Base-by-base conservation (phyloP, 2,888 invertebrate genomes). In the Zaprionus bogoriensis region DNA sequence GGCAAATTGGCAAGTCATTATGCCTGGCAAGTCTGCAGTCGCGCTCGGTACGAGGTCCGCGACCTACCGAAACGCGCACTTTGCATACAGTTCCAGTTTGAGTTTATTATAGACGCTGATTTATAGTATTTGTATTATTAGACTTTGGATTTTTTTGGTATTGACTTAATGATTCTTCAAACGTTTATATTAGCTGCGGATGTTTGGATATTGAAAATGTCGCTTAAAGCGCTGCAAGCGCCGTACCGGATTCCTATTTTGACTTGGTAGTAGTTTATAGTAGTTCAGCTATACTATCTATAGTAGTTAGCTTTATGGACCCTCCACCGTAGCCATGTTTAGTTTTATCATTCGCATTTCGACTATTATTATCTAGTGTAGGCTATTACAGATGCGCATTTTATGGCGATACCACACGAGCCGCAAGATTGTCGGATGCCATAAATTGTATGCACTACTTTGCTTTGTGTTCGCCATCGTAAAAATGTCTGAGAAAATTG, bases 311-410 rank as follows among this genome's bases (percentile, higher is more conserved):
- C 32, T 17, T 17, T 36, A 36, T 36, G 3, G 32, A 14, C 7
- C 32, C 12, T 7, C 14, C 32, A 36, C 38, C 42, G 20, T 44
- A 52, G 17, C 3, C 23, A 22, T 67, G 39, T 68, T 74, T 74
- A 41, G 41, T 53, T 72, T 68, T 60, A 57, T 74, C 41, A 64
- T 69, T 74, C n/a, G 46, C 64, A 55, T 45, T 17, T 46, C 14
- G 22, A 30, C 36, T 32, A 17, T 62, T 22, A 28, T 0, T 48
- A 30, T 36, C 22, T 42, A 47, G n/a, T 41, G 32, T 44, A 22
- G 25, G 19, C 50, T 41, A 28, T 36, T 10, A 27, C 17, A 12
- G 50, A 22, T 66, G 72, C 69, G 72, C 72, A 71, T 27, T 69
- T 66, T 22, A 36, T 39, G 48, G 45, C 12, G 23, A 10, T 27